Evolutionary conservation across 1,140 invertebrate genomes (phyloP).

Genomic region (Philopotamus ludificatus): DNA sequence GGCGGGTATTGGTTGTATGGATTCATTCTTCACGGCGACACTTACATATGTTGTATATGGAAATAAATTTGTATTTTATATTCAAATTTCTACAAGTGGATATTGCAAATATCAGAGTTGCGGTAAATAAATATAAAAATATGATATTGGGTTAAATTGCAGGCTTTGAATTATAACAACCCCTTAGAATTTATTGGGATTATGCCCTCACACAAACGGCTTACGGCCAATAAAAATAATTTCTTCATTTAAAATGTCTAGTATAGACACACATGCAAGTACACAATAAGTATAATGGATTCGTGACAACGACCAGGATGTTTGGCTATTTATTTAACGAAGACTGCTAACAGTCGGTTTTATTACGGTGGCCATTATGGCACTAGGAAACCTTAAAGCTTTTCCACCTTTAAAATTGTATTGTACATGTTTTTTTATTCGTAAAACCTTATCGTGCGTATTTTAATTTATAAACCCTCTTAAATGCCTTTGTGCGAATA

Average conservation of each 20-base stretch:
- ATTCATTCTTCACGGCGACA: no score
- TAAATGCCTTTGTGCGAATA: not conserved
- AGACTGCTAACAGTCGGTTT: not conserved
- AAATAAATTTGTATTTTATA: no score
- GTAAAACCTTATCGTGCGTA: not conserved
- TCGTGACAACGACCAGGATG: constrained; percentile 30
- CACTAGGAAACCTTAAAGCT: not conserved
- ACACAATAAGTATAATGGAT: constrained; percentile 28
- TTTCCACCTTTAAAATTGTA: not conserved
- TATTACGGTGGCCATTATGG: not conserved
- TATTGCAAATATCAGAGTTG: no score
- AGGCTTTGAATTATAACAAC: no score
- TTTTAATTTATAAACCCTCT: not conserved
- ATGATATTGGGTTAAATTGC: no score
- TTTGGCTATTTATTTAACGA: constrained; percentile 26
- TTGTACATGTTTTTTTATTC: not conserved
- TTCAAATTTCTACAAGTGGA: no score
- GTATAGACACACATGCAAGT: not conserved
- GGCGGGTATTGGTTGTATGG: no score
- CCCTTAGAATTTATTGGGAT: no score
- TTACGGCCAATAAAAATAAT: no score
- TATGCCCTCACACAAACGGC: no score
- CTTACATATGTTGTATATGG: no score
- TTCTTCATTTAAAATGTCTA: not conserved
- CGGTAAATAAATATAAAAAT: no score